Conservation (phyloP, 2,888 invertebrate genomes). For the Hedychridium roseum region DNA sequence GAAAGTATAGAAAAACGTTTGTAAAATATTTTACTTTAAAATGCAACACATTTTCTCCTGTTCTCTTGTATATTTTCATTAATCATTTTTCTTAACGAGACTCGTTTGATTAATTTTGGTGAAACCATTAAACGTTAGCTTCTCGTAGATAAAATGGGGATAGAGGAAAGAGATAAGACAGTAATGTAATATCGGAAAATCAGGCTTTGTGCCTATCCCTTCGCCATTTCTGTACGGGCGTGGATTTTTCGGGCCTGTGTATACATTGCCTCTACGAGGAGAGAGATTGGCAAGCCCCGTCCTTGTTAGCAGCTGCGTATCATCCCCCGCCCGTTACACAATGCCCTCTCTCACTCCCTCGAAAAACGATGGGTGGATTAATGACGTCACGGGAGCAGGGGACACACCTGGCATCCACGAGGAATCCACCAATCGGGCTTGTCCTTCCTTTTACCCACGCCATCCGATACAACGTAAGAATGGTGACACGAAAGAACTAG, state of each 20-base stretch:
- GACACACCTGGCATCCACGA: constrained; percentile 58
- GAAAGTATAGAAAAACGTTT: no score
- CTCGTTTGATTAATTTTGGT: no score
- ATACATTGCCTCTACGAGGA: constrained; percentile 8
- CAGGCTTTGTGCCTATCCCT: no score
- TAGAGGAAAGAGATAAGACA: no score
- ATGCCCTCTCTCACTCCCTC: constrained; percentile 47
- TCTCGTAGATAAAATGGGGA: no score
- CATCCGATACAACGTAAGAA: constrained; percentile 19
- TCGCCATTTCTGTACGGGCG: constrained; percentile 36
- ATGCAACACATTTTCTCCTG: no score
- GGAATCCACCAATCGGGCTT: constrained; percentile 48
- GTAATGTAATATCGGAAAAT: no score
- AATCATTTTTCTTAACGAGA: no score
- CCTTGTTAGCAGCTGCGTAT: constrained; percentile 60
- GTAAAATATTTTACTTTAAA: no score
- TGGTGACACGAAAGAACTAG: constrained; percentile 25
- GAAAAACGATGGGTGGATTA: constrained; percentile 60
- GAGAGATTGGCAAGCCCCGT: constrained; percentile 45
- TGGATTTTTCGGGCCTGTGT: constrained; percentile 21
- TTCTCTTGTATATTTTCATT: no score
- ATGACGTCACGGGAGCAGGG: constrained; percentile 56
- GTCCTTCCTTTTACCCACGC: constrained; percentile 33
- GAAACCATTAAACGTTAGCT: no score
- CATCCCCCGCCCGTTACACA: constrained; percentile 60